These are phyloP conservation scores for Trichonephila clavipes DNA, from an alignment of 1,140 invertebrate genomes.

Conservation along the genomic window DNA sequence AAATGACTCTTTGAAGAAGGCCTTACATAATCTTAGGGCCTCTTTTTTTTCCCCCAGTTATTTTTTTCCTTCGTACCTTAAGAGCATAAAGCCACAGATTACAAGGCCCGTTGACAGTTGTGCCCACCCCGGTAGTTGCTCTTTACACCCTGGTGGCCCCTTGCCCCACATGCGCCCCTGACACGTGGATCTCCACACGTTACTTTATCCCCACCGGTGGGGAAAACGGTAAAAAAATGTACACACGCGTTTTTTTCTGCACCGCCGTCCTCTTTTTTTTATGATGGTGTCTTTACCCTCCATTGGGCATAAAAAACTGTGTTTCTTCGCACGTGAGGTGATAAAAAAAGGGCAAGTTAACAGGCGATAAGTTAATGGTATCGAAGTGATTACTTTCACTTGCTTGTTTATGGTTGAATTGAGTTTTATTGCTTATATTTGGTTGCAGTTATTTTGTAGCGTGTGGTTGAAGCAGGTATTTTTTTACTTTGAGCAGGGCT, in stretches of 20 bases:
- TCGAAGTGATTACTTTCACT: slow-evolving; percentile 13
- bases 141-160: slow-evolving; percentile 44
- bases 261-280: slow-evolving; percentile 36
- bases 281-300: neutral
- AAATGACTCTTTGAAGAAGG: slow-evolving; percentile 41
- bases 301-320: neutral
- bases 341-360: slow-evolving; percentile 36
- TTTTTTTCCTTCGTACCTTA: slow-evolving; percentile 28
- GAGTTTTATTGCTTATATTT: neutral
- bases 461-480: no score
- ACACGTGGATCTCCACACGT: slow-evolving; percentile 42
- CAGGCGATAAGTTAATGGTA: slow-evolving; percentile 40
- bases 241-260: neutral
- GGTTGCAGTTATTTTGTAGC: no score
- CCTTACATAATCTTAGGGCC: slow-evolving; percentile 52
- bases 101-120: slow-evolving; percentile 71
- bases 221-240: slow-evolving; percentile 43
- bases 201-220: neutral
- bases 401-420: neutral
- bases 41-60: slow-evolving; percentile 23
- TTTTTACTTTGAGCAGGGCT: no score
- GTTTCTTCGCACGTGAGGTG: slow-evolving; percentile 12
- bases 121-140: slow-evolving; percentile 54
- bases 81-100: slow-evolving; percentile 66
- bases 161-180: slow-evolving; percentile 53